Evolutionary conservation across 2,888 invertebrate genomes (phyloP), one percentile per base, ranked within the genome.

Genomic region (Ochropleura leucogaster): DNA sequence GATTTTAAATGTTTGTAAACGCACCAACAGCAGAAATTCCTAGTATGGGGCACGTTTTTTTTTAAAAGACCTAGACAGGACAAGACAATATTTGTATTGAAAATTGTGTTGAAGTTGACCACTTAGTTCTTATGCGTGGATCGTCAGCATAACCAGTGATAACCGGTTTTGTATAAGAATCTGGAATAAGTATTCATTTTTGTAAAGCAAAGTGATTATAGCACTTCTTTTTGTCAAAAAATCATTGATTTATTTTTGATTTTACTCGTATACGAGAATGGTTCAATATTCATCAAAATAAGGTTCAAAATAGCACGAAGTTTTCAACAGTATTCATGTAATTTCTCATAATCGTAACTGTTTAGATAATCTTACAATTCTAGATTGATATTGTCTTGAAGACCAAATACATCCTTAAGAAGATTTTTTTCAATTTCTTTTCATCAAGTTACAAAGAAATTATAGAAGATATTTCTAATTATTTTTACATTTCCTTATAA

Each of bases 341-440:
- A 62, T 44, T 62, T 0, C 44, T 66, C 53, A 40, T 12, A 60
- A 66, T 20, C 14, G 44, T 44, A 44, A 30, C 4, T 51, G 40
- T 42, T 72, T 55, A 1, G 4, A 53, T 64, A 63, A 55, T 44
- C 59, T 82, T 72, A 64, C 4, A 62, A 63, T 64, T 30, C 62
- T 83, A 80, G 18, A 49, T 65, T 79, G 83, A 79, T 80, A 83
- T 83, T 79, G 79, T 80, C 83, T 82, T 67, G 44, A 53, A 80
- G 79, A 80, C 83, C 30, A 62, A 47, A 47, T 20, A 46, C 4
- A 57, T 62, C 55, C 0, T 40, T 10, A 59, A 14, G 40, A n/a
- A 14, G 16, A 9, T 53, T 44, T 40, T 60, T 51, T n/a, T 16
- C 8, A 6, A 20, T 20, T 14, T 20, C 4, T 46, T 68, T 60